Base-by-base conservation (phyloP, 2,888 invertebrate genomes). In the Priocnemis perturbator region DNA sequence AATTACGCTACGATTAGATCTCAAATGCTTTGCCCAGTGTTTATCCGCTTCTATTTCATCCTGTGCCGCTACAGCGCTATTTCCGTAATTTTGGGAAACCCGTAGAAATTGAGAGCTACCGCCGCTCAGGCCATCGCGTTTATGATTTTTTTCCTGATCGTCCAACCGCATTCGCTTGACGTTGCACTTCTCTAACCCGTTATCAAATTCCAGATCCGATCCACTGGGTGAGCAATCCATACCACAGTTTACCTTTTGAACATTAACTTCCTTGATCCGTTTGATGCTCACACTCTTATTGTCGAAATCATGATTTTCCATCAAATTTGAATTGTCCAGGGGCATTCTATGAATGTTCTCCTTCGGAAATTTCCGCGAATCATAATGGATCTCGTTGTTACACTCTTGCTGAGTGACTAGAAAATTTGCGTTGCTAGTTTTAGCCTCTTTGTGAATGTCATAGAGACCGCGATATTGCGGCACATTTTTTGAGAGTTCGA, bases 371-470 rank as follows among this genome's bases (percentile, higher is more conserved):
- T 92, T 92, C 67, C 91, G 91, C 0, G 92, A 92, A 81, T 92
- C 92, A 64, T 90, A 91, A 71, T 90, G 88, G 30, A 91, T 89
- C 61, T 90, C 89, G 61, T 91, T 91, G 71, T 91, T 91, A 60
- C 89, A 86, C 56, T 88, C 87, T 64, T 85, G 84, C 48, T 86
- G 86, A 0, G 86, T 87, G 1, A 89, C 89, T 19, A 90, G 83
- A 45, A 92, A 91, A 83, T 92, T 92, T 0, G 91, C 91, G 78
- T 92, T 92, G 50, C 91, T 90, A 0, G 91, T 92, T 85, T 92
- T 92, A 0, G 91, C 91, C 71, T 92, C 91, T 84, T 92, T 92
- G 47, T 90, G 85, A 71, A 91, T 90, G 69, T 92, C 91, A 71
- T 91, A 90, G 37, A 91, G 81, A 21, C 84, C 86, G 5, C 83